phyloP scores from a whole-genome alignment of 1,140 invertebrate genomes.

The Brevipalpus yothersi region DNA sequence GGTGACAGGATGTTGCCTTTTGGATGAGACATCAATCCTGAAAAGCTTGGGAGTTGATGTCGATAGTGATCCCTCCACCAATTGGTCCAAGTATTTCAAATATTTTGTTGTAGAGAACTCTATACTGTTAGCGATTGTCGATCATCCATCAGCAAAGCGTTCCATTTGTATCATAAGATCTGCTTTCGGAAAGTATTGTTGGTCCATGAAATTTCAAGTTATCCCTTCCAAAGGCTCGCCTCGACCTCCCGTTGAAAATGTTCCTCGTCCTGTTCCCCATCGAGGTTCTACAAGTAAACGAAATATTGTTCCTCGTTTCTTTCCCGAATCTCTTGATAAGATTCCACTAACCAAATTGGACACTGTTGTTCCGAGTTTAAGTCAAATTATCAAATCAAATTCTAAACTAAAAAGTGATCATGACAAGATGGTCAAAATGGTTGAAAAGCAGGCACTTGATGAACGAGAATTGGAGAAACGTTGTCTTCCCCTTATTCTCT shows the following conservation, averaged over 20 bases:
- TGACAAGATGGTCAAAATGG: constrained; percentile 17
- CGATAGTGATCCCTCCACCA: not conserved
- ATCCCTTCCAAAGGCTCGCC: not conserved
- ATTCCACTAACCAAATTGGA: constrained; percentile 49
- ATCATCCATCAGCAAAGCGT: constrained; percentile 35
- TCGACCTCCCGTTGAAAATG: not conserved
- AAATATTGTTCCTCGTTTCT: constrained; percentile 43
- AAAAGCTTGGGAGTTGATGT: not conserved
- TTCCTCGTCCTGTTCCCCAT: not conserved
- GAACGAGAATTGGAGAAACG: constrained; percentile 14
- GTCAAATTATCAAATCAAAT: constrained; percentile 2
- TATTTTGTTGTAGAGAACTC: constrained; percentile 77
- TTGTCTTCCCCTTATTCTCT: constrained; percentile 15
- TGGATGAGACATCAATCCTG: constrained; percentile 8
- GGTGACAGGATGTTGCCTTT: constrained; percentile 1
- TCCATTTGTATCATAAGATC: constrained; percentile 38
- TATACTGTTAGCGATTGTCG: constrained; percentile 61
- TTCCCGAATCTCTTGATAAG: constrained; percentile 53
- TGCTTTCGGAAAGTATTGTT: constrained; percentile 74
- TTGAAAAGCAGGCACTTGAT: constrained; percentile 18
- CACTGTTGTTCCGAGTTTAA: constrained; percentile 1
- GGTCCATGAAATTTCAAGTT: constrained; percentile 51
- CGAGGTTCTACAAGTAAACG: not conserved
- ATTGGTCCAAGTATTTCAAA: constrained; percentile 6
- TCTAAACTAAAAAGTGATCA: constrained; percentile 2